Evolutionary conservation across 2,113 vertebrate species (phyloP).

Genomic region (Embiotoca jacksoni): DNA sequence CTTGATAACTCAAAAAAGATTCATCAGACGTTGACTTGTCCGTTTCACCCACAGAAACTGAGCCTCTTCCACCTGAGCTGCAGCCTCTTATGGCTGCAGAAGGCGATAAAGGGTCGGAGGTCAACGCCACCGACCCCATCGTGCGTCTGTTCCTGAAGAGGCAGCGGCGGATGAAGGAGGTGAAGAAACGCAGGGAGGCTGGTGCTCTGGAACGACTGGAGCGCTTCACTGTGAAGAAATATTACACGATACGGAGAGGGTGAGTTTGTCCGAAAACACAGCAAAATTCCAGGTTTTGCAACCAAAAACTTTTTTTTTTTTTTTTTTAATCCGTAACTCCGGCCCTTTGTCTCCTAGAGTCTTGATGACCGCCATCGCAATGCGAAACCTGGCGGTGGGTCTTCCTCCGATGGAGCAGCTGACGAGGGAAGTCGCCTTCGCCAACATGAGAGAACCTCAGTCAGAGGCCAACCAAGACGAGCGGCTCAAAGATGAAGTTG

Average conservation of each 20-base stretch:
- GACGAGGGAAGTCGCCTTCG: constrained; percentile 88
- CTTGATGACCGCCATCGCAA: constrained; percentile 92
- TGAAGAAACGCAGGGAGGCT: constrained; percentile 84
- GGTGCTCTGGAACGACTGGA: constrained; percentile 80
- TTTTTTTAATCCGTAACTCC: not conserved
- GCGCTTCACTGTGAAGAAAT: constrained; percentile 89
- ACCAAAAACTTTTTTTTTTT: no score
- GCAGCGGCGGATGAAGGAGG: constrained; percentile 86
- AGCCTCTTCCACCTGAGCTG: constrained; percentile 91
- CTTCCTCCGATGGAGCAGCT: constrained; percentile 91
- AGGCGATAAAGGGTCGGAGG: constrained; percentile 59
- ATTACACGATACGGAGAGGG: constrained; percentile 90
- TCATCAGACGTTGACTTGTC: not conserved
- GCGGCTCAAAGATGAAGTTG: constrained; percentile 74
- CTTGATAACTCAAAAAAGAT: not conserved
- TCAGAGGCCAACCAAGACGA: constrained; percentile 62
- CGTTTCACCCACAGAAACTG: constrained; percentile 80
- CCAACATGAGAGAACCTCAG: constrained; percentile 86
- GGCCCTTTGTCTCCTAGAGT: constrained; percentile 79
- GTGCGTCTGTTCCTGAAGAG: constrained; percentile 88
- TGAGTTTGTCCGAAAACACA: constrained; percentile 64
- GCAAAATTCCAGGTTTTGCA: not conserved
- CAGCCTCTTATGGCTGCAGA: constrained; percentile 85
- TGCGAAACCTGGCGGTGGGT: constrained; percentile 90
- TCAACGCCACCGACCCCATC: constrained; percentile 84